Evolutionary conservation across 2,113 vertebrate genomes (phyloP).

Genomic region (Chaetorhynchus papuensis): DNA sequence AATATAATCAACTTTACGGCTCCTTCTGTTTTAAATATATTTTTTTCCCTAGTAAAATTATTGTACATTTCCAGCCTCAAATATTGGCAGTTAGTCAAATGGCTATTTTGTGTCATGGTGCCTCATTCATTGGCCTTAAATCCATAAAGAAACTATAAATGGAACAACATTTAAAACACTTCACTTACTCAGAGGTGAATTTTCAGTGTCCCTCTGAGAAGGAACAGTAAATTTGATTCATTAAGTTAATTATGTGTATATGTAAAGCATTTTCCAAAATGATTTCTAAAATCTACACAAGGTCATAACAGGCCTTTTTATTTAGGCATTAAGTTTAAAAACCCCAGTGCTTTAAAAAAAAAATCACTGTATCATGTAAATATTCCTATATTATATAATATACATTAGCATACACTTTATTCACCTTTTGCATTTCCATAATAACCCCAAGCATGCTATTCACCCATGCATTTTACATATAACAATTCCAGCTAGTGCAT

Average conservation of each 20-base stretch:
- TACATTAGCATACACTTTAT: not conserved
- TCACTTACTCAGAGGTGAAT: not conserved
- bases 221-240: slow-evolving; percentile 30
- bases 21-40: not conserved
- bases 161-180: not conserved
- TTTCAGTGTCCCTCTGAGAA: not conserved
- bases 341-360: not conserved
- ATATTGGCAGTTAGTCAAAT: slow-evolving; percentile 6
- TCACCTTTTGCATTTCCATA: not conserved
- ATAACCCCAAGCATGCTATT: not conserved
- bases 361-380: not conserved
- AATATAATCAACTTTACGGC: not conserved
- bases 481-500: not conserved
- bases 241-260: slow-evolving; percentile 32
- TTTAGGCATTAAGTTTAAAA: not conserved
- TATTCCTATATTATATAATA: not conserved
- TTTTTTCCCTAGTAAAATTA: not conserved
- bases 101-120: not conserved
- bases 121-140: not conserved
- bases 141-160: not conserved
- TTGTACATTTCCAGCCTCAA: not conserved
- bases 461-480: not conserved
- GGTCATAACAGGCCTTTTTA: slow-evolving; percentile 11
- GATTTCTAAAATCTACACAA: slow-evolving; percentile 3
- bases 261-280: slow-evolving; percentile 16